Conservation (phyloP, 2,797 vertebrate species). For the Notoglanidium macrostoma region DNA sequence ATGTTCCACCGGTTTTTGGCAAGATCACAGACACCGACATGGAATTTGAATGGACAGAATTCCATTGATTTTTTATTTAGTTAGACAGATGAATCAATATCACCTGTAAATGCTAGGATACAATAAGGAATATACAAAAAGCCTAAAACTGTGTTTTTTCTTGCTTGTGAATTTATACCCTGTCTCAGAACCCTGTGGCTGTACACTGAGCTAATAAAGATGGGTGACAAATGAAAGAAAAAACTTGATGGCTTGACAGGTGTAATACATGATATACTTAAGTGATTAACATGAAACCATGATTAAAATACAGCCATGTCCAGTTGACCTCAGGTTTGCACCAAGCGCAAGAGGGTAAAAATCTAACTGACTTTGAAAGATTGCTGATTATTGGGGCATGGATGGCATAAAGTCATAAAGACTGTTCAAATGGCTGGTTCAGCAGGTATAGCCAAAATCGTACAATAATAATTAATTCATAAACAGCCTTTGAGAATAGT, state of each 20-base stretch:
- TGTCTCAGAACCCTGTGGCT: neutral
- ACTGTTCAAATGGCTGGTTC: neutral
- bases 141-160: neutral
- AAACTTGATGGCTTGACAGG: neutral
- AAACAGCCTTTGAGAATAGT: neutral
- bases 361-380: neutral
- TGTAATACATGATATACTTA: neutral
- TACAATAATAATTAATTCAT: neutral
- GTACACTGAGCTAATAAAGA: neutral
- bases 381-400: neutral
- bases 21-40: neutral
- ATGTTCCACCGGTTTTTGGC: constrained; percentile 18
- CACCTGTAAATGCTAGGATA: neutral
- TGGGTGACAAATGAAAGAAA: neutral
- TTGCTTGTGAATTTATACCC: neutral
- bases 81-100: neutral
- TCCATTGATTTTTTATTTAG: neutral
- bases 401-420: neutral
- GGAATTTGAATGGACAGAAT: neutral
- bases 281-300: neutral
- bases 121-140: neutral
- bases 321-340: neutral
- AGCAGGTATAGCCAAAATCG: neutral
- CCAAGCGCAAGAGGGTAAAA: neutral
- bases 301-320: neutral